A percentile compares a stretch with the other conserved stretches of the same genome.
These are phyloP conservation scores for Crypturellus undulatus DNA, from an alignment of 2,113 vertebrate species.

Conservation along the genomic window DNA sequence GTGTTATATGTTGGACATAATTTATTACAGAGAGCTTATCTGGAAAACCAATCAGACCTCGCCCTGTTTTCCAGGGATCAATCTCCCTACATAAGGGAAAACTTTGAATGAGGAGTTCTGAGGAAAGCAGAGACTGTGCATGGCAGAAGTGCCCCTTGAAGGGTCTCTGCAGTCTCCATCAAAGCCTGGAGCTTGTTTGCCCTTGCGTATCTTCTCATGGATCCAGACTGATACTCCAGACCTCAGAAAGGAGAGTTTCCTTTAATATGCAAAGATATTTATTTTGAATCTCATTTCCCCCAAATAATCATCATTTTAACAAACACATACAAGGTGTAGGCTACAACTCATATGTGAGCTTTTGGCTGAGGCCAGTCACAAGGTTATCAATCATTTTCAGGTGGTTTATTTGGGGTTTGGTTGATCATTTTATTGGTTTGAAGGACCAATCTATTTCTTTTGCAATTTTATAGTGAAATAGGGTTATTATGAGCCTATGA, in stretches of 20 bases:
- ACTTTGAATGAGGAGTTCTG: background rate
- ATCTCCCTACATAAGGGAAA: background rate
- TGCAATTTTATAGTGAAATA: background rate
- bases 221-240: background rate
- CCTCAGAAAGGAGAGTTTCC: background rate
- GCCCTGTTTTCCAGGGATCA: background rate
- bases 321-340: rapidly evolving
- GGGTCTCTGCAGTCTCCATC: rapidly evolving
- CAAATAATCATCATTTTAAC: background rate
- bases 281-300: background rate
- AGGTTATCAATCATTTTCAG: background rate
- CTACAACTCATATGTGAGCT: background rate
- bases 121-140: background rate
- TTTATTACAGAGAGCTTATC: background rate
- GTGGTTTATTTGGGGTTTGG: rapidly evolving
- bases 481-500: background rate
- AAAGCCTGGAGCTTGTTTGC: background rate
- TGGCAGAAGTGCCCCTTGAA: background rate
- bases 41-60: background rate
- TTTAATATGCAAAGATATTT: background rate
- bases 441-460: background rate
- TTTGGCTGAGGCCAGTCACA: background rate
- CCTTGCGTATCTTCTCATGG: background rate
- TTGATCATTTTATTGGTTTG: background rate
- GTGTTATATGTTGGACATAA: too few species aligned